phyloP scores from a whole-genome alignment of 2,888 invertebrate genomes.

The Dascillus cervinus region DNA sequence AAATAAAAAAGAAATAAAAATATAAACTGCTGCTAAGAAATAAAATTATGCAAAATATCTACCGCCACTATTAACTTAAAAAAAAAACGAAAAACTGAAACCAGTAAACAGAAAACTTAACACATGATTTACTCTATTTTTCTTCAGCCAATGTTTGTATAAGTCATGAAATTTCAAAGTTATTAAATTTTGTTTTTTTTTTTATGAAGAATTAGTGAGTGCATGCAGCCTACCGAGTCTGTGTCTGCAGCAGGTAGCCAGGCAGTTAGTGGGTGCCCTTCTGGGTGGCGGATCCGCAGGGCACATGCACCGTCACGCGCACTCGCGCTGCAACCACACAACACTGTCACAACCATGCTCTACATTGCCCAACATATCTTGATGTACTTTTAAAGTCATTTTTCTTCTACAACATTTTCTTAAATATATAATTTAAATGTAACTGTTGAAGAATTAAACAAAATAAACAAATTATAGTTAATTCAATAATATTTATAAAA shows the following conservation, averaged over 20 bases:
- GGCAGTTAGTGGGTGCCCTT: constrained; percentile 41
- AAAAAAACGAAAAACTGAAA: too few species aligned
- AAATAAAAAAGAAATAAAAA: too few species aligned
- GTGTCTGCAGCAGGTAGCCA: constrained; percentile 39
- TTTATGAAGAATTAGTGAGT: constrained; percentile 26
- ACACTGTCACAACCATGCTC: constrained; percentile 41
- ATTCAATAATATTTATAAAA: neutral
- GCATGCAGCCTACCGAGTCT: constrained; percentile 41
- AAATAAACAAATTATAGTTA: neutral
- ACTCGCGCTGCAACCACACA: constrained; percentile 78
- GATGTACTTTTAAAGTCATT: constrained; percentile 25
- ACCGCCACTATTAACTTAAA: too few species aligned
- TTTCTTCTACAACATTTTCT: constrained; percentile 3
- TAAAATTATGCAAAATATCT: too few species aligned
- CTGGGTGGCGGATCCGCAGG: constrained; percentile 44
- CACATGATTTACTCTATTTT: too few species aligned
- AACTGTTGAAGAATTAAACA: neutral
- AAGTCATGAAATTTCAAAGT: too few species aligned
- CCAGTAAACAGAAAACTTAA: too few species aligned
- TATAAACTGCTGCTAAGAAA: too few species aligned
- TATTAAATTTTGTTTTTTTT: too few species aligned
- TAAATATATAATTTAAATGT: constrained; percentile 8
- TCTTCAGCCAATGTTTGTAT: too few species aligned
- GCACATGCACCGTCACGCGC: constrained; percentile 86
- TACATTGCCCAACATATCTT: constrained; percentile 27